A percentile compares a stretch with the other conserved stretches of the same genome.
These are phyloP conservation scores for Seriola quinqueradiata DNA, from an alignment of 2,113 vertebrate species.

Conservation along the genomic window DNA sequence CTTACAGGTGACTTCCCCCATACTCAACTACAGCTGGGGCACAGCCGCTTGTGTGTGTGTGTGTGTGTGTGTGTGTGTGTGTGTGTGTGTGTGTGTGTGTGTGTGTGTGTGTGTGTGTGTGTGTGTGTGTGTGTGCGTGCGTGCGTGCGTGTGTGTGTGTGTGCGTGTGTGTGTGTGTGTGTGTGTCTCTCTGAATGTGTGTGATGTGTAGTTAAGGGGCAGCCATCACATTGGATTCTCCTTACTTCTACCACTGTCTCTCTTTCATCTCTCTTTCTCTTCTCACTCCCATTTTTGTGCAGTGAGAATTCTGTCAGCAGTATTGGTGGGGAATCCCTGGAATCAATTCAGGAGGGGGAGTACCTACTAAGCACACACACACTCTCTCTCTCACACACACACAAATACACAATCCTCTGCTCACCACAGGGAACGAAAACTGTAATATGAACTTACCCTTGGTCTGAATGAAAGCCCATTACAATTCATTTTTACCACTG, in stretches of 20 bases:
- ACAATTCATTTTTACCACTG: conserved; percentile 65
- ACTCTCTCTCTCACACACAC: conserved; percentile 29
- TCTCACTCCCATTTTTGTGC: conserved; percentile 19
- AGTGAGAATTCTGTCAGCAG: conserved; percentile 52
- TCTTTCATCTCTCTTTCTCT: conserved; percentile 7
- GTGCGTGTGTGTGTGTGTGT: too few relatives aligned
- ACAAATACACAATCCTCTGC: conserved; percentile 18
- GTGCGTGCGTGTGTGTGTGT: neutral
- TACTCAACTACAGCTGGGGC: conserved; percentile 64
- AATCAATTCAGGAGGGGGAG: conserved; percentile 66
- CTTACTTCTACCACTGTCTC: conserved; percentile 25
- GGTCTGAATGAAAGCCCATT: conserved; percentile 70
- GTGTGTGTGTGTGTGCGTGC: conserved; percentile 25
- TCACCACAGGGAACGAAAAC: conserved; percentile 58
- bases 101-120: neutral
- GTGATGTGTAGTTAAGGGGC: conserved; percentile 49
- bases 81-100: neutral
- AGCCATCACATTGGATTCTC: conserved; percentile 63
- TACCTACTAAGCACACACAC: conserved; percentile 34
- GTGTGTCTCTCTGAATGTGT: conserved; percentile 16
- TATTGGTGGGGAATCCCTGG: conserved; percentile 72
- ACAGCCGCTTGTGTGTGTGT: conserved; percentile 11
- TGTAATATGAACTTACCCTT: conserved; percentile 62
- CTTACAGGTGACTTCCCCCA: conserved; percentile 68
- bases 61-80: conserved; percentile 30